A percentile compares a stretch with the other conserved stretches of the same genome.
phyloP scores from a whole-genome alignment of 2,797 vertebrate species.

The Tinamus major region DNA sequence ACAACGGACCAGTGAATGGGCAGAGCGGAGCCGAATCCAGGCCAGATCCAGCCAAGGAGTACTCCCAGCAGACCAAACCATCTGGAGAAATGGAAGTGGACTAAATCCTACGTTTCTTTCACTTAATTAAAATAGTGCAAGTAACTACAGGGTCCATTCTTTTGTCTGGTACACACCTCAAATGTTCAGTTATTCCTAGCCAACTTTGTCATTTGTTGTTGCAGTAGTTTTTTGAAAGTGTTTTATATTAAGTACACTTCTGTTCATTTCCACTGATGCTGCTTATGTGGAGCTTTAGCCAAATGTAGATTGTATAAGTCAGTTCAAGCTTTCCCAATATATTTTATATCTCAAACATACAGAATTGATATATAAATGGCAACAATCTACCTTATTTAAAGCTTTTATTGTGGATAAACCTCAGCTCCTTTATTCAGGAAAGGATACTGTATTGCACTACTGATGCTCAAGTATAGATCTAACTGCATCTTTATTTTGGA shows the following conservation, averaged over 20 bases:
- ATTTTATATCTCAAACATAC: conserved; percentile 79
- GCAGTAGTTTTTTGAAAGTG: conserved; percentile 78
- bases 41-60: conserved; percentile 81
- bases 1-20: conserved; percentile 85
- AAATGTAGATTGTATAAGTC: conserved; percentile 79
- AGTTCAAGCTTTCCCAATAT: conserved; percentile 78
- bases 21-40: conserved; percentile 81
- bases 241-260: conserved; percentile 77
- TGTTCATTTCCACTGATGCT: conserved; percentile 77
- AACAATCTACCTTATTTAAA: conserved; percentile 81
- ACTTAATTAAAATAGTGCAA: conserved; percentile 74
- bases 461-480: conserved; percentile 78
- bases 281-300: conserved; percentile 81
- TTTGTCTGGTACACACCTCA: conserved; percentile 77
- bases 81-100: conserved; percentile 94
- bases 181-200: conserved; percentile 77
- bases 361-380: conserved; percentile 75
- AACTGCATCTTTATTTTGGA: conserved; percentile 78
- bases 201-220: conserved; percentile 80
- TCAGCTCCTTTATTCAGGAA: conserved; percentile 80
- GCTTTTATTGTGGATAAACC: conserved; percentile 80
- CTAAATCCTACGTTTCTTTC: conserved; percentile 79
- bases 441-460: conserved; percentile 80
- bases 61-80: conserved; percentile 83
- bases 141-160: conserved; percentile 79